Evolutionary conservation across 1,140 invertebrate genomes (phyloP), one percentile per base, ranked within the genome.

Genomic region (Cydia strobilella): DNA sequence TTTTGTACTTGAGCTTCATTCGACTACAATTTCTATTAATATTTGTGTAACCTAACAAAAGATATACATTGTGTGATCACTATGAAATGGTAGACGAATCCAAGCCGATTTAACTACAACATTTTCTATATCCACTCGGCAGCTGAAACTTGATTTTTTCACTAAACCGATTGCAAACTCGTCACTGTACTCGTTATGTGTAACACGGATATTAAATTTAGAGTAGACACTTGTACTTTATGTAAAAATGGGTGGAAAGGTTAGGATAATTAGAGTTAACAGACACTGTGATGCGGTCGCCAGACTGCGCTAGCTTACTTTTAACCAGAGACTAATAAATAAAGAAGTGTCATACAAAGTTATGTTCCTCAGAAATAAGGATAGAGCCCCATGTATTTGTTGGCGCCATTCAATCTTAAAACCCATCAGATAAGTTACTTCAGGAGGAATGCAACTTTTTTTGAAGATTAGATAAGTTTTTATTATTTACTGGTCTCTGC

Each of bases 191-290:
- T 59, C 20, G 20, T 59, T 59, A 59, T 9, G 18, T 59, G 54
- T 59, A 59, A 20, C 54, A 59, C 0, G 54, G 9, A 59, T 23
- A 59, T n/a, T n/a, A n/a, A n/a, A n/a, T 59, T 23, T 69, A 69
- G 65, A 3, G 77, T 81, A 81, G 79, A 78, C 77, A 78, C 74
- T 79, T 76, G 66, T 84, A 79, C 77, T 82, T 78, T 81, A 78
- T 79, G 82, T 80, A 83, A 83, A 80, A 82, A 84, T 86, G 48
- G 80, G 82, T 78, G 74, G 65, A 76, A 75, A 75, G 77, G 76
- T 78, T 87, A 87, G 82, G 74, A 73, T 83, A 79, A 76, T 81
- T 9, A 76, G 76, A 59, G 54, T 59, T 18, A 59, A 59, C 20
- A 2, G 1, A 59, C 54, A 59, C 54, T 59, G 54, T 59, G 54